Evolutionary conservation across 1,140 invertebrate species (phyloP), one percentile per base, ranked within the genome.

Genomic region (Hesperophylax magnus): DNA sequence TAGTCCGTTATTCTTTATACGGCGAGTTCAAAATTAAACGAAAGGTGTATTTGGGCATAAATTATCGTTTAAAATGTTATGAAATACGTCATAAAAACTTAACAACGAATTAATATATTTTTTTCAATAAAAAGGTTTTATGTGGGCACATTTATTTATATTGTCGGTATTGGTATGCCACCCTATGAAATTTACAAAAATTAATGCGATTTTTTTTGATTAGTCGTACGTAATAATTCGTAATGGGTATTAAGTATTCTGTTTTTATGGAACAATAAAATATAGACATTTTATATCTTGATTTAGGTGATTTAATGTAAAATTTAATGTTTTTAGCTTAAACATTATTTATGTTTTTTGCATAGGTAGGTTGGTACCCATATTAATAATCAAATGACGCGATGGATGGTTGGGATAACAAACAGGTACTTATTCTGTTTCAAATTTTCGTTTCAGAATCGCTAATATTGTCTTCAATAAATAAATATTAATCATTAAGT

Each of bases 1-100:
- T 34, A 24, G 61, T 65, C 61, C 20, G 61, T 65, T 65, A 65
- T 65, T 65, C 22, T 34, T 65, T 65, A 27, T 34, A 20, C 24
- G 17, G 54, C 20, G 17, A 58, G 54, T 60, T 6, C 56, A 22
- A 60, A 39, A 60, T 18, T 3, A 69, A 69, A 47, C 8, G 22
- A 71, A 31, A 71, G 67, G 67, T 71, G 67, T n/a, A n/a, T 71
- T 71, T 39, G n/a, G n/a, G 67, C 67, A 71, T 71, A 71, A 71
- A 71, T 71, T 71, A 71, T 71, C n/a, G 67, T 14, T 47, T 69
- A 9, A 47, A 47, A 69, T 17, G 54, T 18, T 27, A 65, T 65
- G 15, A 58, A 58, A 39, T 39, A 39, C 14, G 22, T 24, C 61
- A 65, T 65, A 65, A 65, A 65, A 65, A 65, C 17, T 24, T 27